phyloP scores from a whole-genome alignment of 2,888 invertebrate genomes.

The Ophonus ardosiacus region DNA sequence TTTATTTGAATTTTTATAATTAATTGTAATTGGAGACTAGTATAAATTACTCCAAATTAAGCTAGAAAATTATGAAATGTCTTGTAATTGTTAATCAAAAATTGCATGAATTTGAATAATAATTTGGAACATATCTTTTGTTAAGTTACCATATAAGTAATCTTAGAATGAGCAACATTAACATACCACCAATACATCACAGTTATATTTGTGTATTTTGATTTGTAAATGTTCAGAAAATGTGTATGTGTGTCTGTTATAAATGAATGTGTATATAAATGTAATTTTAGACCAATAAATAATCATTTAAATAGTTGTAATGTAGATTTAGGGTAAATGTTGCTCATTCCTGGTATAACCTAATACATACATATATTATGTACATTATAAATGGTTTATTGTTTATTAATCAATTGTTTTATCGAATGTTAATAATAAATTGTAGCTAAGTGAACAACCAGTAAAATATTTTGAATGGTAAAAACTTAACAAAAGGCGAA shows the following conservation, averaged over 20 bases:
- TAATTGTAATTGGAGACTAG: conserved; percentile 7
- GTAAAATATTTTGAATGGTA: conserved; percentile 35
- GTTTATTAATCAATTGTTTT: conserved; percentile 44
- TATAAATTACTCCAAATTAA: conserved; percentile 20
- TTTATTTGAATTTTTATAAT: conserved; percentile 28
- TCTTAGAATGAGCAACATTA: conserved; percentile 26
- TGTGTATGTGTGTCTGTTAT: conserved; percentile 9
- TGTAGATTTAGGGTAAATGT: conserved; percentile 29
- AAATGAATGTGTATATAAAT: conserved; percentile 25
- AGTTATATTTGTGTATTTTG: conserved; percentile 20
- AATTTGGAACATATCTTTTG: conserved; percentile 54
- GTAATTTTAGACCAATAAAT: not conserved
- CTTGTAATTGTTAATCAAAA: conserved; percentile 40
- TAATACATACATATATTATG: conserved; percentile 17
- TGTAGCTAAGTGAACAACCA: conserved; percentile 8
- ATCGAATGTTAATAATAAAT: conserved; percentile 37
- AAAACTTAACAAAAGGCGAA: conserved; percentile 46
- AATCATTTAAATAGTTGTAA: conserved; percentile 16
- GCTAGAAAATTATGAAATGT: conserved; percentile 30
- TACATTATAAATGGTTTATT: conserved; percentile 31
- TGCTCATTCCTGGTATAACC: conserved; percentile 8
- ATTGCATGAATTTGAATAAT: conserved; percentile 47
- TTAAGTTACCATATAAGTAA: conserved; percentile 55
- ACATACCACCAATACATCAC: not conserved
- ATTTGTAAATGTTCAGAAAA: conserved; percentile 22